Evolutionary conservation across 2,888 invertebrate genomes (phyloP), one percentile per base, ranked within the genome.

Genomic region (Beris morrisii): DNA sequence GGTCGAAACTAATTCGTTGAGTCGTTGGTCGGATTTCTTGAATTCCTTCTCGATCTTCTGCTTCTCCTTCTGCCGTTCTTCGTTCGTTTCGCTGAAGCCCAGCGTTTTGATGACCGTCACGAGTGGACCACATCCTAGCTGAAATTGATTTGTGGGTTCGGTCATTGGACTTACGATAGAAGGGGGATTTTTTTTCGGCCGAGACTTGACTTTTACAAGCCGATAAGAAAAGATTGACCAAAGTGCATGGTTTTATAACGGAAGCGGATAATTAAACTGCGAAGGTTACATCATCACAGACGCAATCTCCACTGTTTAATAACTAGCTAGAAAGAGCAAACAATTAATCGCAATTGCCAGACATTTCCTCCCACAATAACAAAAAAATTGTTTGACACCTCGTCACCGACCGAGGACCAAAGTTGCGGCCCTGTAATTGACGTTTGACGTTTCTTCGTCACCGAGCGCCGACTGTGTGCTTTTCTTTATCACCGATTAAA

Each of bases 21-120:
- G 83, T 73, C 87, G 87, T 67, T 88, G 88, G 82, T 97, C 97
- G 78, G 96, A 95, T 74, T 91, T 88, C 77, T 92, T 92, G 77
- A 92, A 97, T 76, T 96, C 96, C 72, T 92, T 91, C 80, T 98
- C 97, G 58, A 98, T 84, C 77, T 95, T 93, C 0, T 91, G 89
- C 75, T 96, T 95, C 81, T 97, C 97, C 74, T 93, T 89, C 76
- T 97, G 93, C 59, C 93, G 82, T 77, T 97, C 94, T 77, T 95
- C 95, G 77, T 93, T 93, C 4, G 93, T 95, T 79, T 94, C 95
- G 82, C 95, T 95, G 7, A 95, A 92, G 31, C 96, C 96, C 67
- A 98, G 82, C 0, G 96, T 95, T 71, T 96, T 88, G 72, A 98
- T 96, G 55, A 98, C 96, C 67, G 95, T 93, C 88, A 97, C 97